Percentiles rank a stretch among this genome's conserved stretches.
Evolutionary conservation across 2,888 invertebrate genomes (phyloP).

Genomic region (Drosophila tanythrix): DNA sequence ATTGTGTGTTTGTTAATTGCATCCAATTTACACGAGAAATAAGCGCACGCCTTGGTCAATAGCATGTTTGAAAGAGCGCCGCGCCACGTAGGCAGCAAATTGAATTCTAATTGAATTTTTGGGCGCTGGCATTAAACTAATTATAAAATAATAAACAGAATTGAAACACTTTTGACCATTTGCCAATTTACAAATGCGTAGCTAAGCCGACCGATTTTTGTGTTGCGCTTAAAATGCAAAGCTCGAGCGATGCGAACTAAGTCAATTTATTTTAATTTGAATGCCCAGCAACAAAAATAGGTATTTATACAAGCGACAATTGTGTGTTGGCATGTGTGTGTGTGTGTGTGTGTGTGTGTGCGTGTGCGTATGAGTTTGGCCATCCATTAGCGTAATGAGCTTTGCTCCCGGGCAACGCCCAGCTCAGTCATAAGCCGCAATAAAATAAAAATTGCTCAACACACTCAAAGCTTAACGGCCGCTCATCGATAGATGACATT

Average conservation of each 20-base stretch:
- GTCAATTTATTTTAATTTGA: slow-evolving; percentile 76
- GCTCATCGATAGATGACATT: slow-evolving; percentile 76
- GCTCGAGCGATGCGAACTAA: slow-evolving; percentile 47
- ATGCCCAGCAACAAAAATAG: slow-evolving; percentile 24
- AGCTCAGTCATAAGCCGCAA: slow-evolving; percentile 51
- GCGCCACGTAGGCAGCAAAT: slow-evolving; percentile 30
- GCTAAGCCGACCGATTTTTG: slow-evolving; percentile 65
- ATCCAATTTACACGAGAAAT: not conserved
- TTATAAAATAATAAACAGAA: slow-evolving; percentile 78
- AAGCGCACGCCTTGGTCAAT: not conserved
- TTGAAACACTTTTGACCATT: slow-evolving; percentile 62
- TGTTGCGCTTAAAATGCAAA: slow-evolving; percentile 65
- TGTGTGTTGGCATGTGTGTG: slow-evolving; percentile 1
- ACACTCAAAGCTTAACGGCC: slow-evolving; percentile 73
- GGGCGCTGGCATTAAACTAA: slow-evolving; percentile 61
- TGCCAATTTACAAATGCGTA: slow-evolving; percentile 69
- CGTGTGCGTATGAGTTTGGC: slow-evolving; percentile 13
- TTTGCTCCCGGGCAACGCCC: slow-evolving; percentile 51
- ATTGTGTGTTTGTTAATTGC: not conserved
- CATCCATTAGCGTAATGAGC: slow-evolving; percentile 77
- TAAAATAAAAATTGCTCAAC: slow-evolving; percentile 62
- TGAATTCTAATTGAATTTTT: slow-evolving; percentile 65
- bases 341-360: slow-evolving; percentile 2
- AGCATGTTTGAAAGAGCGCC: not conserved
- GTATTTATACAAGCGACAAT: slow-evolving; percentile 2